A percentile compares a stretch with the other conserved stretches of the same genome.
phyloP scores from a whole-genome alignment of 2,888 invertebrate genomes.

The Ornithoptera alexandrae region DNA sequence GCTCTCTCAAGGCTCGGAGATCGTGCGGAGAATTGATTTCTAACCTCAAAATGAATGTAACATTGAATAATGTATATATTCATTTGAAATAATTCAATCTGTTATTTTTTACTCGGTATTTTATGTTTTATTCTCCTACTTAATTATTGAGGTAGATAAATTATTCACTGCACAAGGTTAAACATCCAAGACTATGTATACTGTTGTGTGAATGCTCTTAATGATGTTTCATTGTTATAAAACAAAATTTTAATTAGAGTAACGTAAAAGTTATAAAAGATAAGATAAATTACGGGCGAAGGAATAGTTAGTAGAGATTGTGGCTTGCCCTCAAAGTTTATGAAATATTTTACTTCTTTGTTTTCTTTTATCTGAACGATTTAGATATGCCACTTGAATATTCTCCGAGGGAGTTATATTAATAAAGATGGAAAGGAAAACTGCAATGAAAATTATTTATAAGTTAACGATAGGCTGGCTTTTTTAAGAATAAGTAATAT shows the following conservation, averaged over 20 bases:
- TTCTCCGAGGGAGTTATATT: not conserved
- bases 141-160: too few species aligned
- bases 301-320: too few species aligned
- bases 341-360: conserved; percentile 14
- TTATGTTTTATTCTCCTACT: too few species aligned
- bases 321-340: conserved; percentile 2
- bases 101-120: not conserved
- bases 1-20: conserved; percentile 8
- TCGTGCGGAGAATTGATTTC: conserved; percentile 18
- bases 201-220: too few species aligned
- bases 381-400: conserved; percentile 10
- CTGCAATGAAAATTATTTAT: not conserved
- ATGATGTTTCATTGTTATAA: too few species aligned
- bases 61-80: conserved; percentile 16
- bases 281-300: too few species aligned
- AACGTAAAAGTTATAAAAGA: too few species aligned
- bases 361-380: conserved; percentile 12
- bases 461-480: too few species aligned
- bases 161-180: too few species aligned
- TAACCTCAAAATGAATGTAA: conserved; percentile 13
- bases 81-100: conserved; percentile 2
- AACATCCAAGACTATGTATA: too few species aligned
- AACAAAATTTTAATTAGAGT: too few species aligned
- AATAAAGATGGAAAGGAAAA: not conserved
- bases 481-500: too few species aligned